phyloP scores from a whole-genome alignment of 2,888 invertebrate genomes.

The Helobdella robusta region DNA sequence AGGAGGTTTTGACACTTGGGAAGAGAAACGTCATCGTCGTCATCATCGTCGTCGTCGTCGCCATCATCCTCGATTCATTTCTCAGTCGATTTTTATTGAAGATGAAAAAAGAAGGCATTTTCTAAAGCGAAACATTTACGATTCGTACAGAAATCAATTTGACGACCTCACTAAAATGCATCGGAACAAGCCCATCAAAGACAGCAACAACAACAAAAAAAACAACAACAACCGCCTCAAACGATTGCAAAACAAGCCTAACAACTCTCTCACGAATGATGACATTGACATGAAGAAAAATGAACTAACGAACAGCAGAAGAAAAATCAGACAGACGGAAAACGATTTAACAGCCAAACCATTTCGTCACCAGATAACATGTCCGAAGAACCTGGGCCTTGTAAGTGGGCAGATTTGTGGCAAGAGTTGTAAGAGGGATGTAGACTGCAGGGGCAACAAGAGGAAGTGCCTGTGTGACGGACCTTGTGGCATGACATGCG shows the following conservation, averaged over 20 bases:
- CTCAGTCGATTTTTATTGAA: too few relatives aligned
- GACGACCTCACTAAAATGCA: too few relatives aligned
- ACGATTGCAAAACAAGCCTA: background rate
- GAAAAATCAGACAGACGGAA: background rate
- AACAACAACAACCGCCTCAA: background rate
- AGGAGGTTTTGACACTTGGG: too few relatives aligned
- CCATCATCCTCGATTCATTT: too few relatives aligned
- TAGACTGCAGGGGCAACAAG: constrained; percentile 90
- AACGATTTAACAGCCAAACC: background rate
- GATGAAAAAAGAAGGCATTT: too few relatives aligned
- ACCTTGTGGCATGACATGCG: constrained; percentile 85
- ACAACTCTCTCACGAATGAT: background rate
- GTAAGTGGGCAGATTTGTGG: constrained; percentile 55
- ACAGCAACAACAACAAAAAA: background rate
- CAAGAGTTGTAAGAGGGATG: constrained; percentile 80
- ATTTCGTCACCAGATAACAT: background rate
- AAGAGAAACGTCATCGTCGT: too few relatives aligned
- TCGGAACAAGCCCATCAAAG: background rate
- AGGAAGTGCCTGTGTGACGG: constrained; percentile 94
- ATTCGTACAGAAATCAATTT: too few relatives aligned
- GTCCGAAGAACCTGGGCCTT: background rate
- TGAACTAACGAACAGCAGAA: background rate
- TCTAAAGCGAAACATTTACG: too few relatives aligned
- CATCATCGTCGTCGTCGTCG: too few relatives aligned
- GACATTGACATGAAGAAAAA: background rate